Evolutionary conservation across 2,113 vertebrate species (phyloP), one percentile per base, ranked within the genome.

Genomic region (Cervus canadensis): DNA sequence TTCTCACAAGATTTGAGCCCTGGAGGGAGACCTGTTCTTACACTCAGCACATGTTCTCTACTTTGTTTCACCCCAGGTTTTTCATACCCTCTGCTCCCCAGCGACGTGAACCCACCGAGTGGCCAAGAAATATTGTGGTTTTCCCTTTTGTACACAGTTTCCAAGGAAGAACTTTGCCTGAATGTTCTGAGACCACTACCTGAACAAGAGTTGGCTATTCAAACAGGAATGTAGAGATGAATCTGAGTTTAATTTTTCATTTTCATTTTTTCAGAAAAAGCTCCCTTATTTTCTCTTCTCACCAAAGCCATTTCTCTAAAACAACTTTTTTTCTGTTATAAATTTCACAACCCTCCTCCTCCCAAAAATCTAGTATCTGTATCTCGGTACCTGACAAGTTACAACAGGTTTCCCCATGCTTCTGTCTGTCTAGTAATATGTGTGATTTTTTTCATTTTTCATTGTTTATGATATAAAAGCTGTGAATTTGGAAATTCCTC

Each of bases 231-330:
- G 71, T 87, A 45, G 45, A 92, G 74, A 87, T 40, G 7, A 74
- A 86, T 28, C 56, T 48, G 45, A 91, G 33, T 87, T 94, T 78
- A 28, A 81, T 94, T 94, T 94, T 94, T 97, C 64, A 94, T 60
- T 95, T 96, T 76, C 30, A 83, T 60, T 93, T 94, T 48, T 93
- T 26, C 71, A 95, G 88, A 92, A 89, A 90, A 85, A 97, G 28
- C 33, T 56, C 17, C 71, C 95, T 98, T 96, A 97, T 96, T 97
- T 91, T 96, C 57, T 95, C 62, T 97, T 91, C 64, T 96, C 45
- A 57, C 93, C 81, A 95, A 83, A 88, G 52, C 84, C 43, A 36
- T 87, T 92, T 64, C 84, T 79, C 28, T 85, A n/a, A 87, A 82
- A 87, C 52, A 86, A 86, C 26, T 45, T 86, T 81, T 62, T 76